phyloP scores from a whole-genome alignment of 1,140 invertebrate genomes.

The Amphibalanus amphitrite region DNA sequence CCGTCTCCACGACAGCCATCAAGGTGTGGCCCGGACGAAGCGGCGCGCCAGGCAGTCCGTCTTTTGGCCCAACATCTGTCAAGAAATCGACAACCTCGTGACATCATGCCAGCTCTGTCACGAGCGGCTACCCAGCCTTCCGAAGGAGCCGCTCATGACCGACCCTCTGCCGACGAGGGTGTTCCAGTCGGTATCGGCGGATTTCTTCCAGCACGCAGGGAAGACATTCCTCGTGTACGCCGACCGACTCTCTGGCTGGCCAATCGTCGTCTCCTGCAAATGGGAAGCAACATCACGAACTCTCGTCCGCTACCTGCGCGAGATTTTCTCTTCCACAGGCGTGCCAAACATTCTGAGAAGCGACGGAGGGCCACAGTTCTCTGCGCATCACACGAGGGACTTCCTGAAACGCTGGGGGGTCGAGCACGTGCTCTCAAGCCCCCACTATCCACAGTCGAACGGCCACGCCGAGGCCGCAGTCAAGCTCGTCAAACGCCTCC shows the following conservation, averaged over 20 bases:
- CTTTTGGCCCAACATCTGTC: background rate
- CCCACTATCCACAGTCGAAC: slow-evolving; percentile 13
- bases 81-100: background rate
- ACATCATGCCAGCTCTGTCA: background rate
- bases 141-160: background rate
- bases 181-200: too few relatives aligned
- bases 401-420: slow-evolving; percentile 9
- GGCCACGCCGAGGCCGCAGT: slow-evolving; percentile 10
- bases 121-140: background rate
- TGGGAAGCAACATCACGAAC: background rate
- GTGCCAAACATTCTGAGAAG: background rate
- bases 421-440: background rate
- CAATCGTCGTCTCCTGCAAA: background rate
- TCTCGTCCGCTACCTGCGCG: background rate
- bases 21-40: background rate
- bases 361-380: background rate
- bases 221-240: too few relatives aligned
- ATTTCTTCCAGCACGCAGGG: too few relatives aligned
- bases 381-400: background rate
- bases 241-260: too few relatives aligned
- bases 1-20: slow-evolving; percentile 6
- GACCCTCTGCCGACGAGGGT: background rate
- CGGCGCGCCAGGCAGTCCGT: background rate
- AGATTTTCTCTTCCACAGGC: background rate
- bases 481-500: slow-evolving; percentile 11